Conservation (phyloP, 1,140 invertebrate genomes). For the Hylaeus anthracinus region DNA sequence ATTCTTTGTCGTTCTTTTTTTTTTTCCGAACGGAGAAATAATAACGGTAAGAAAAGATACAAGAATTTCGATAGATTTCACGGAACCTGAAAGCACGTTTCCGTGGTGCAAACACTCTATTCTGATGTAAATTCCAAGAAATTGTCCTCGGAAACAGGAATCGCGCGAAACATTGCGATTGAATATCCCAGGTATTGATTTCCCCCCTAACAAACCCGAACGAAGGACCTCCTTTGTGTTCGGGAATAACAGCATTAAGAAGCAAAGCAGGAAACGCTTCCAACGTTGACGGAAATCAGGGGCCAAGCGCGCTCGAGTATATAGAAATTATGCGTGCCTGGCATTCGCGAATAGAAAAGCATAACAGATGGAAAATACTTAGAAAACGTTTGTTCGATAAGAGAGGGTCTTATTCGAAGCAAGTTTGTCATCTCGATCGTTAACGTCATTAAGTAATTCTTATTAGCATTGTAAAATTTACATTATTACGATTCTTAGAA, state of each 20-base stretch:
- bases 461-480: too few species aligned
- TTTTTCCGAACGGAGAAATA: not conserved
- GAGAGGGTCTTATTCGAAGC: too few species aligned
- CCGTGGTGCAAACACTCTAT: not conserved
- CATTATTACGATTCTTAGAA: too few species aligned
- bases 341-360: not conserved
- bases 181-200: not conserved
- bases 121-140: conserved; percentile 12
- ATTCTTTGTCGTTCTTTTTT: not conserved
- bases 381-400: not conserved
- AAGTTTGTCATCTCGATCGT: too few species aligned
- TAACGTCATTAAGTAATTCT: too few species aligned
- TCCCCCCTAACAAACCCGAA: not conserved
- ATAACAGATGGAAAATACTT: too few species aligned
- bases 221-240: not conserved
- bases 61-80: not conserved
- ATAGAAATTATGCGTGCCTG: not conserved
- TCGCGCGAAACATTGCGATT: not conserved
- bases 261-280: conserved; percentile 2
- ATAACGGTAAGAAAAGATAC: too few species aligned
- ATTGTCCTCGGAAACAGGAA: not conserved
- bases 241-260: conserved; percentile 1
- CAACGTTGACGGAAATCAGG: not conserved
- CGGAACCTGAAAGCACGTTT: not conserved
- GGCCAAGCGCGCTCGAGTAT: not conserved